Percentiles rank a stretch among this genome's conserved stretches.
These are phyloP conservation scores for Xestobium rufovillosum DNA, from an alignment of 2,888 invertebrate species.

Conservation along the genomic window DNA sequence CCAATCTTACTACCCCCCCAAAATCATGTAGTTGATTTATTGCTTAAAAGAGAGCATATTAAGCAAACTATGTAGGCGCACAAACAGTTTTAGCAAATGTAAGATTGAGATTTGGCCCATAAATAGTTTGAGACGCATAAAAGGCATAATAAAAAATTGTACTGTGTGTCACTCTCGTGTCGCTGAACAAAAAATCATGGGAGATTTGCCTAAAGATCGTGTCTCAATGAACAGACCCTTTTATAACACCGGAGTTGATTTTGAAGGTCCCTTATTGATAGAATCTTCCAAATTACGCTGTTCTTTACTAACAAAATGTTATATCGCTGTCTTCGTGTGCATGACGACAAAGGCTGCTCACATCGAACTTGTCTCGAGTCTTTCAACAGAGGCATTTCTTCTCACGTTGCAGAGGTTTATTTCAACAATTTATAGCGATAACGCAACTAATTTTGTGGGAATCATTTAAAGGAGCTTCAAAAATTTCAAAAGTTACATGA, in stretches of 20 bases:
- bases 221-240: too few species aligned
- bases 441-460: too few species aligned
- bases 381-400: constrained; percentile 15
- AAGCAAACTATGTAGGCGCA: too few species aligned
- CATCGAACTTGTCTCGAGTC: constrained; percentile 15
- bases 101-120: constrained; percentile 10
- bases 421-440: constrained; percentile 14
- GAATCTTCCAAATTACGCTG: constrained; percentile 9
- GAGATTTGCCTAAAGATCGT: too few species aligned
- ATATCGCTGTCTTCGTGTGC: constrained; percentile 18
- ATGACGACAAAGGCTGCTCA: constrained; percentile 18
- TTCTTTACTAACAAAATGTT: constrained; percentile 8
- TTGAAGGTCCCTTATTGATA: constrained; percentile 13
- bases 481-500: too few species aligned
- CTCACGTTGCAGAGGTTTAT: constrained; percentile 17
- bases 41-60: too few species aligned
- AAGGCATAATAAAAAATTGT: constrained; percentile 15
- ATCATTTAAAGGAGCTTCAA: too few species aligned
- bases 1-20: too few species aligned
- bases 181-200: too few species aligned
- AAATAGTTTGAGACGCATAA: constrained; percentile 10
- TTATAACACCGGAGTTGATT: constrained; percentile 19
- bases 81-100: too few species aligned
- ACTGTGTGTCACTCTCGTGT: too few species aligned
- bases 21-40: too few species aligned